A percentile compares a stretch with the other conserved stretches of the same genome.
Conservation (phyloP, 2,888 invertebrate species). For the Thera britannica region DNA sequence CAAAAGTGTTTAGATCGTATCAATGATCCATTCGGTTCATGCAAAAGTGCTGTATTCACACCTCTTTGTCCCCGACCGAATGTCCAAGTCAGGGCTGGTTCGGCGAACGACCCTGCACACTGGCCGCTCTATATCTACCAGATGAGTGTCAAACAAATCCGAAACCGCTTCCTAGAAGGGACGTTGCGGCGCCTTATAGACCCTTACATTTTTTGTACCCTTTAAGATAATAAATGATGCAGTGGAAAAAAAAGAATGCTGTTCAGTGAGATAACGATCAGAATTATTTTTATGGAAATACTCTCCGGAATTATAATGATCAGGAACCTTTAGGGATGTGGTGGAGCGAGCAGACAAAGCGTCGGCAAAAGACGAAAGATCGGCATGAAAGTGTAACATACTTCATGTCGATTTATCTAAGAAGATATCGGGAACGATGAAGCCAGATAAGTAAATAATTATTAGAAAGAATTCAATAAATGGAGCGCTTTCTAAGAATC, state of each 20-base stretch:
- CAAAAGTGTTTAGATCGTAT: conserved; percentile 37
- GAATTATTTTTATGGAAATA: conserved; percentile 83
- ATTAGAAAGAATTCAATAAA: conserved; percentile 23
- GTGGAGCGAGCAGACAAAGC: conserved; percentile 80
- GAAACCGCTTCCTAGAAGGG: conserved; percentile 79
- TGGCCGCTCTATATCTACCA: conserved; percentile 77
- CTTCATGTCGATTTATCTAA: conserved; percentile 54
- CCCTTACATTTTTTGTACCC: conserved; percentile 76
- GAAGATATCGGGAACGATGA: conserved; percentile 49
- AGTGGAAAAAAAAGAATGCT: conserved; percentile 80
- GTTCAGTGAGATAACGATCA: conserved; percentile 81
- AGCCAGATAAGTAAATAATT: conserved; percentile 29
- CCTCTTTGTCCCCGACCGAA: conserved; percentile 65
- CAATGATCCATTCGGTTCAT: conserved; percentile 41
- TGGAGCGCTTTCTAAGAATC: background rate
- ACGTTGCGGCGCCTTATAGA: conserved; percentile 80
- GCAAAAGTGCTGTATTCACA: conserved; percentile 73
- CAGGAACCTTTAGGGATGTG: conserved; percentile 81
- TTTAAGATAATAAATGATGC: conserved; percentile 84
- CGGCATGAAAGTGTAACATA: conserved; percentile 50
- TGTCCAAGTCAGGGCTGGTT: conserved; percentile 57
- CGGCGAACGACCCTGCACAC: conserved; percentile 69
- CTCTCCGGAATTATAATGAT: conserved; percentile 81
- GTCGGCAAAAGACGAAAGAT: conserved; percentile 72
- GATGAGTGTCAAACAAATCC: conserved; percentile 81